A percentile compares a stretch with the other conserved stretches of the same genome.
Evolutionary conservation across 2,888 invertebrate genomes (phyloP).

Genomic region (Coleophora flavipennella): DNA sequence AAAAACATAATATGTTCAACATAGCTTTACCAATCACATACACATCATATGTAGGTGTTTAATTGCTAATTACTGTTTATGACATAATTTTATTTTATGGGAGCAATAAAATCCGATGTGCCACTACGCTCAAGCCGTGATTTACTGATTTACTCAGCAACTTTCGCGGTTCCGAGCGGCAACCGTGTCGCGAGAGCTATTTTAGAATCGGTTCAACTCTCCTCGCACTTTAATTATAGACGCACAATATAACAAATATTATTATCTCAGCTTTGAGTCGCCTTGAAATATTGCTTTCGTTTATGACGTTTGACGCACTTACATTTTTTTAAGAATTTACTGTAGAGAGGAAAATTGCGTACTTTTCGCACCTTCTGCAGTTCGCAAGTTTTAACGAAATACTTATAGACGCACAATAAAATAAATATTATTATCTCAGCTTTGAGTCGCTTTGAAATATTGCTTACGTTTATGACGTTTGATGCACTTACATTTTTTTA

Average conservation of each 20-base stretch:
- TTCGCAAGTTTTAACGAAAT: conserved; percentile 60
- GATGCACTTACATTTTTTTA: conserved; percentile 13
- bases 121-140: conserved; percentile 46
- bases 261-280: conserved; percentile 45
- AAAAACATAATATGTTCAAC: not conserved
- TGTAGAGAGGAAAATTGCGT: not conserved
- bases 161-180: conserved; percentile 59
- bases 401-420: conserved; percentile 63
- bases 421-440: conserved; percentile 53
- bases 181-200: conserved; percentile 60
- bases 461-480: conserved; percentile 29
- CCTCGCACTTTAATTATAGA: conserved; percentile 65
- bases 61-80: conserved; percentile 42
- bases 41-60: conserved; percentile 8
- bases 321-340: not conserved
- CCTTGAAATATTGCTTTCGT: conserved; percentile 45
- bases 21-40: too few species aligned
- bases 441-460: conserved; percentile 47
- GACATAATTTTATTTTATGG: conserved; percentile 45
- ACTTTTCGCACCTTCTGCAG: conserved; percentile 19
- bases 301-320: conserved; percentile 23
- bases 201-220: conserved; percentile 58
- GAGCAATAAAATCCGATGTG: conserved; percentile 57
- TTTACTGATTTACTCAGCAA: conserved; percentile 62
- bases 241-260: conserved; percentile 57